Evolutionary conservation across 92 coral and sea anemone genomes (phyloP).

Genomic region (Zoanthus gigantus): DNA sequence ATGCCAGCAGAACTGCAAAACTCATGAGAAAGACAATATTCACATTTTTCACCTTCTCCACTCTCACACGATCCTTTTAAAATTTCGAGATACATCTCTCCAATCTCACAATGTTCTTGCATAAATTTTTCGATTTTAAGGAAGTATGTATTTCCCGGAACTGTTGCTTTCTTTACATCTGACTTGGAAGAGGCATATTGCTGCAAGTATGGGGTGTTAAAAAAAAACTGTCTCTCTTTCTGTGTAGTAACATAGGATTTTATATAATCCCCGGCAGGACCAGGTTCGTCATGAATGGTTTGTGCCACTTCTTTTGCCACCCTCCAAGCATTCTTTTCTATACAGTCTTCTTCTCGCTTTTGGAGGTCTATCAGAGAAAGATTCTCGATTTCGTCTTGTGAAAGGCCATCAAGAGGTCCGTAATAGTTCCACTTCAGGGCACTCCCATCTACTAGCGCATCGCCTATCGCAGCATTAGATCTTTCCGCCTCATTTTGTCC

Average conservation of each 20-base stretch:
- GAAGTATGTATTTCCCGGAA: slow-evolving; percentile 58
- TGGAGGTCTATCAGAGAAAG: slow-evolving; percentile 33
- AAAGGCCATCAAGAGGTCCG: slow-evolving; percentile 39
- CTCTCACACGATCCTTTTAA: slow-evolving; percentile 58
- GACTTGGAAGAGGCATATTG: slow-evolving; percentile 65
- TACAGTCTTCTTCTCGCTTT: slow-evolving; percentile 39
- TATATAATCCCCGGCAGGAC: slow-evolving; percentile 56
- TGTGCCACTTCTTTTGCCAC: slow-evolving; percentile 38
- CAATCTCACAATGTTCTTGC: slow-evolving; percentile 57
- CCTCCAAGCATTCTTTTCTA: slow-evolving; percentile 50
- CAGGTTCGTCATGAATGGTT: slow-evolving; percentile 57
- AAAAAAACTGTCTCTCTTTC: slow-evolving; percentile 52
- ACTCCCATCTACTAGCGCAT: slow-evolving; percentile 28
- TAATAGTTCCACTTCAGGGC: slow-evolving; percentile 42
- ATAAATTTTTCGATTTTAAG: slow-evolving; percentile 48
- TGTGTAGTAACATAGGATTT: slow-evolving; percentile 49
- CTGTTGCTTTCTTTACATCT: slow-evolving; percentile 45
- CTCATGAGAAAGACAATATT: slow-evolving; percentile 52
- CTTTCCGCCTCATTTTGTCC: slow-evolving; percentile 43
- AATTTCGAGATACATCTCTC: slow-evolving; percentile 64
- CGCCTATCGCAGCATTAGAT: slow-evolving; percentile 40
- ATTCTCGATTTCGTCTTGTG: slow-evolving; percentile 46
- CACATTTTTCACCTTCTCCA: slow-evolving; percentile 28
- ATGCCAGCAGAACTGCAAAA: slow-evolving; percentile 51
- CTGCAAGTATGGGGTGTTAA: slow-evolving; percentile 48